Percentiles rank a stretch among this genome's conserved stretches.
phyloP scores from a whole-genome alignment of 2,113 vertebrate species.

The Hylia prasina region DNA sequence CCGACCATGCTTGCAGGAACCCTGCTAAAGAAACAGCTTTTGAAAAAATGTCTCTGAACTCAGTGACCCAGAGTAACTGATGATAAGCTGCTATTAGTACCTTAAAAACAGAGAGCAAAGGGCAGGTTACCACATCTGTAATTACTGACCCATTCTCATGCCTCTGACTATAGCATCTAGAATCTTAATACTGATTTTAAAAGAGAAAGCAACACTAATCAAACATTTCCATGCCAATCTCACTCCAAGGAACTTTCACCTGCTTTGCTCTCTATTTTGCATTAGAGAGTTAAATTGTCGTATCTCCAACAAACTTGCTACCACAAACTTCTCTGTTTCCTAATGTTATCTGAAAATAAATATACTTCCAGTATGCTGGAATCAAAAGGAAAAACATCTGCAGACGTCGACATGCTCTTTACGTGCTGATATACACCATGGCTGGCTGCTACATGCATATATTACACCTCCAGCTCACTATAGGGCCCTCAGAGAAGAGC shows the following conservation, averaged over 20 bases:
- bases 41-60: not conserved
- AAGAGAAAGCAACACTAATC: not conserved
- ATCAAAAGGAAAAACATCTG: not conserved
- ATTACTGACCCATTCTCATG: not conserved
- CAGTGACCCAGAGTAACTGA: not conserved
- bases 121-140: constrained; percentile 26
- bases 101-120: constrained; percentile 36
- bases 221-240: not conserved
- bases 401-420: not conserved
- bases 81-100: not conserved
- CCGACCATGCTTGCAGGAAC: not conserved
- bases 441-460: not conserved
- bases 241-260: not conserved
- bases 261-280: not conserved
- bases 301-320: not conserved
- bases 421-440: not conserved
- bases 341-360: not conserved
- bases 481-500: not conserved
- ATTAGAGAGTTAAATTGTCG: not conserved
- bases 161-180: not conserved
- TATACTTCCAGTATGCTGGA: not conserved
- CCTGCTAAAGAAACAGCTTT: not conserved
- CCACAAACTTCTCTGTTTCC: not conserved
- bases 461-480: not conserved
- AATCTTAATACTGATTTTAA: not conserved